Base-by-base conservation (phyloP, 2,113 vertebrate species). In the Alaudala cheleensis region DNA sequence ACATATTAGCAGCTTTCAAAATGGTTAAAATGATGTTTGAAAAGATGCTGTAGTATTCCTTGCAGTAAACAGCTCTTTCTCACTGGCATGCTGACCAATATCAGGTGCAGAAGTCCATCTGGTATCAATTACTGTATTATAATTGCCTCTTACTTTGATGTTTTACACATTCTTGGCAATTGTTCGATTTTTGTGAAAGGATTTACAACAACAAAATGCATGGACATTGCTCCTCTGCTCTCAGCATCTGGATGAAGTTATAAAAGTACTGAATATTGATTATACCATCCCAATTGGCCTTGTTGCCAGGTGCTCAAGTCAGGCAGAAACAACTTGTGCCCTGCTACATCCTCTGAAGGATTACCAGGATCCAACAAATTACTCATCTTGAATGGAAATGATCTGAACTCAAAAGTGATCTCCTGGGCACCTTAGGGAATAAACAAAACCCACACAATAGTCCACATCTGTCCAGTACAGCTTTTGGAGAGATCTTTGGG, bases 141-240 rank as follows among this genome's bases (percentile, higher is more conserved):
- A 53, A 86, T 74, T 81, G 65, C 40, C 15, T 64, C 79, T 92
- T 65, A 82, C 76, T 90, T 92, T 54, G 76, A 86, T 34, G 37
- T 82, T 86, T 92, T 90, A 74, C 86, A 90, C 56, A 67, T 86
- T 74, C 74, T 81, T 94, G 85, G 79, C 91, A 93, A 71, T 26
- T 53, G 34, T 73, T 89, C 0, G 3, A 66, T 81, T 78, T 83
- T 90, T 80, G 60, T 49, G 85, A 70, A 94, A 95, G 40, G 33
- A 90, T 81, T 95, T 83, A 91, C 64, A 88, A 77, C 25, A 80
- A 88, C 31, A 88, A 83, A 83, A 94, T 21, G 49, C 29, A 81
- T 3, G 29, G 64, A 50, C 49, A 37, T 34, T 64, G 44, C n/a
- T 92, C 40, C 42, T 83, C 76, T 81, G 76, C 39, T 82, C 44